Evolutionary conservation across 2,797 vertebrate species (phyloP), one percentile per base, ranked within the genome.

Genomic region (Oryzias sinensis): DNA sequence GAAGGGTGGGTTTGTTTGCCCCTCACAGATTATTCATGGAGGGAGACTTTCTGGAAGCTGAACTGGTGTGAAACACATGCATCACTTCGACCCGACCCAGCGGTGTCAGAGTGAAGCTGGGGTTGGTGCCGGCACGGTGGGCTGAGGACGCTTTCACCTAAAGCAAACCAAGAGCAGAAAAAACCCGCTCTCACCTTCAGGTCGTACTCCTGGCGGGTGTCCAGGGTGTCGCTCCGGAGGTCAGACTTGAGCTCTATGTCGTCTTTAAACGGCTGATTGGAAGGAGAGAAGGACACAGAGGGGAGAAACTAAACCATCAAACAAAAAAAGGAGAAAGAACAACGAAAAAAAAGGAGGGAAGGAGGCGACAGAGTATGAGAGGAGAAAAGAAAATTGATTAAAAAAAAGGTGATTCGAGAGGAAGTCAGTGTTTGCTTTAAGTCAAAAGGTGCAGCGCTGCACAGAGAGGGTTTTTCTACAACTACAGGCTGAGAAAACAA

Each of bases 231-330:
- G 0, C 94, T 97, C 81, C 94, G 95, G 56, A 98, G 90, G 81
- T 98, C 96, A 67, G 95, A 94, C 89, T 98, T 98, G 82, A 97
- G 82, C 85, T 98, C 96, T 84, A 95, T 95, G 14, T 97, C 96
- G 0, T 98, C 96, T 88, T 98, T 98, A 90, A 98, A 98, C 0
- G 96, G 94, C 96, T 97, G 91, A 65, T 77, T 84, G 72, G 87
- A 91, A 69, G 86, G 82, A 89, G 76, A 74, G 65, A 85, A 88
- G 79, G 88, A 91, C 88, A 93, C 91, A 93, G 92, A 92, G 86
- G 92, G 92, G 83, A 93, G 88, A 92, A 93, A 93, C 92, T 93
- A 90, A 91, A 90, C 75, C 81, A 76, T 91, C 90, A 91, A 91
- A 84, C 78, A 76, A 88, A 72, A 68, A 74, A 87, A 84, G 46